Evolutionary conservation across 2,888 invertebrate genomes (phyloP).

Genomic region (Alloplasta piceator): DNA sequence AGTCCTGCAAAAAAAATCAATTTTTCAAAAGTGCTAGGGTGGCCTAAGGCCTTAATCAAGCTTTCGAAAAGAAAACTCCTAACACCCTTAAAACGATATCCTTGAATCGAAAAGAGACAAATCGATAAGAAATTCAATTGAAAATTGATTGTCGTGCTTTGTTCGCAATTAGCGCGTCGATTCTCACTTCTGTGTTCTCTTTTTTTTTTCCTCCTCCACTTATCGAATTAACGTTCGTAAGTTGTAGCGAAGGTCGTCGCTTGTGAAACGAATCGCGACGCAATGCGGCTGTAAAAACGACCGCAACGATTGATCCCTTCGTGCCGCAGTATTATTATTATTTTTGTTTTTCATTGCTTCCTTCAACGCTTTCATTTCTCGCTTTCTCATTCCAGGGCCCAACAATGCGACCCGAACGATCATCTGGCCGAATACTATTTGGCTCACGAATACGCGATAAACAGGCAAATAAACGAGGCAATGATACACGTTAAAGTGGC

Average conservation of each 20-base stretch:
- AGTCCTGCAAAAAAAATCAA: too few relatives aligned
- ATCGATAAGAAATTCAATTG: constrained; percentile 20
- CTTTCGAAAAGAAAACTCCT: too few relatives aligned
- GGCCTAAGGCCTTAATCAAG: too few relatives aligned
- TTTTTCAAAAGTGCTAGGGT: too few relatives aligned
- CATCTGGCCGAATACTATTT: constrained; percentile 96
- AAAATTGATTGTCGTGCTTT: constrained; percentile 1
- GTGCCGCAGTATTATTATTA: constrained; percentile 7
- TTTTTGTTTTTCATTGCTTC: constrained; percentile 3
- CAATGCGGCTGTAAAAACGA: constrained; percentile 46
- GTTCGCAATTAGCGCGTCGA: constrained; percentile 16
- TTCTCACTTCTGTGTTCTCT: background rate
- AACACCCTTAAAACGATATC: too few relatives aligned
- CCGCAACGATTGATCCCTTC: constrained; percentile 28
- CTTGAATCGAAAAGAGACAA: background rate
- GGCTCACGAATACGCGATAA: constrained; percentile 92
- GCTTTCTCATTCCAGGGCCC: constrained; percentile 85
- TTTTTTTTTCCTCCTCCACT: constrained; percentile 31
- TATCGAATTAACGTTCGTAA: constrained; percentile 61
- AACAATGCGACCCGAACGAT: constrained; percentile 94
- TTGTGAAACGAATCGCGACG: constrained; percentile 38
- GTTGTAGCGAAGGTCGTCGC: constrained; percentile 51
- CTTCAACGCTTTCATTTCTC: constrained; percentile 19
- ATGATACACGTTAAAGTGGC: constrained; percentile 88
- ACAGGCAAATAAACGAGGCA: constrained; percentile 85